phyloP scores from a whole-genome alignment of 2,113 vertebrate genomes.

The Cyanoderma ruficeps region DNA sequence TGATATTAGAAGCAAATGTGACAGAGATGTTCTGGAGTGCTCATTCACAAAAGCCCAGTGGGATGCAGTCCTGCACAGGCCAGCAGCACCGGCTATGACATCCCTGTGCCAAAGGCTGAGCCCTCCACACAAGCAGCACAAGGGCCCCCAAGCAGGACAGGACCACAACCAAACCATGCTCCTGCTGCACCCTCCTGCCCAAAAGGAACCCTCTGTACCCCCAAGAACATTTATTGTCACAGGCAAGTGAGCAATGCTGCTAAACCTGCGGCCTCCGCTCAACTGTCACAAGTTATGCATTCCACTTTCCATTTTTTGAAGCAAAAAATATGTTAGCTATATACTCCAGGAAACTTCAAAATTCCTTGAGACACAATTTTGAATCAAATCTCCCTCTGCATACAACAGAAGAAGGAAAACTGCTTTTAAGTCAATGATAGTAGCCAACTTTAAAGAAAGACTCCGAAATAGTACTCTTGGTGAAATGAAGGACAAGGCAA shows the following conservation, averaged over 20 bases:
- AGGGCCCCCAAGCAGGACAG: background rate
- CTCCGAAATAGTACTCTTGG: background rate
- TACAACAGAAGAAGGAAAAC: background rate
- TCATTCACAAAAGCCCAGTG: background rate
- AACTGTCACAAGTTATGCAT: background rate
- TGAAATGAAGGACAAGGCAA: conserved; percentile 2
- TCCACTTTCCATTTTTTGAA: background rate
- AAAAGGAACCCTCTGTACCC: background rate
- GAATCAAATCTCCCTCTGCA: background rate
- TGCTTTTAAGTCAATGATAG: background rate
- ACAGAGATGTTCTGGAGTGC: background rate
- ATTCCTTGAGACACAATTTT: background rate
- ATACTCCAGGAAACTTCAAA: background rate
- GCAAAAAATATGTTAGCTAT: background rate
- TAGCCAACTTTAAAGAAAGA: background rate
- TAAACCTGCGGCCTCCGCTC: background rate
- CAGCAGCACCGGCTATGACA: background rate
- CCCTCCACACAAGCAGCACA: background rate
- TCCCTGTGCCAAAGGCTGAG: rapidly evolving
- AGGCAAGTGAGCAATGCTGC: background rate
- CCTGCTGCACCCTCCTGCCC: background rate
- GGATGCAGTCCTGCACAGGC: background rate
- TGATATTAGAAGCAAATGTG: background rate
- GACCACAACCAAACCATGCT: rapidly evolving
- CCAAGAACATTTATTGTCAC: background rate